phyloP scores from a whole-genome alignment of 2,113 vertebrate genomes.

The Peromyscus leucopus region DNA sequence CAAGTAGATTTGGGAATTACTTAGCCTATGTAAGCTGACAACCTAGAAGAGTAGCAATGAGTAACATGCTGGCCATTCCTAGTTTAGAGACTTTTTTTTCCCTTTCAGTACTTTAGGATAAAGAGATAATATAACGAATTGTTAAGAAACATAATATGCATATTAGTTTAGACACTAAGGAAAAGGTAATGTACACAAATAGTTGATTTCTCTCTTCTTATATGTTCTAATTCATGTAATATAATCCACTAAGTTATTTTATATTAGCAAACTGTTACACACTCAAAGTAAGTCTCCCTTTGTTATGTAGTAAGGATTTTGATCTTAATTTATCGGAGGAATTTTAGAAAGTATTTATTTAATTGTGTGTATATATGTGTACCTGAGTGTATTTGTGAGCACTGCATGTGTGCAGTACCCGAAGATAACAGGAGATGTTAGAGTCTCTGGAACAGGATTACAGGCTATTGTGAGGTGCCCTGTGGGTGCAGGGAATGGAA shows the following conservation, averaged over 20 bases:
- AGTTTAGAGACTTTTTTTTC: background rate
- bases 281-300: background rate
- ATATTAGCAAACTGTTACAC: background rate
- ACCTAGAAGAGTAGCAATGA: background rate
- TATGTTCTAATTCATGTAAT: background rate
- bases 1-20: background rate
- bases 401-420: background rate
- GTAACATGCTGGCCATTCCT: background rate
- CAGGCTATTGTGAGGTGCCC: too few species aligned
- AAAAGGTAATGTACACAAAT: background rate
- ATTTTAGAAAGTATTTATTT: background rate
- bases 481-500: background rate
- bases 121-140: background rate
- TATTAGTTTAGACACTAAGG: background rate
- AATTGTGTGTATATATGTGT: background rate
- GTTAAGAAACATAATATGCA: background rate
- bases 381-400: background rate
- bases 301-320: background rate
- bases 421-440: background rate
- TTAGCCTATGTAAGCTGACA: background rate
- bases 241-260: background rate
- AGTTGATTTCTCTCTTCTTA: background rate
- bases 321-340: background rate
- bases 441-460: too few species aligned
- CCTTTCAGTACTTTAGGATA: background rate